Evolutionary conservation across 2,888 invertebrate genomes (phyloP), one percentile per base, ranked within the genome.

Genomic region (Cheilosia impressa): DNA sequence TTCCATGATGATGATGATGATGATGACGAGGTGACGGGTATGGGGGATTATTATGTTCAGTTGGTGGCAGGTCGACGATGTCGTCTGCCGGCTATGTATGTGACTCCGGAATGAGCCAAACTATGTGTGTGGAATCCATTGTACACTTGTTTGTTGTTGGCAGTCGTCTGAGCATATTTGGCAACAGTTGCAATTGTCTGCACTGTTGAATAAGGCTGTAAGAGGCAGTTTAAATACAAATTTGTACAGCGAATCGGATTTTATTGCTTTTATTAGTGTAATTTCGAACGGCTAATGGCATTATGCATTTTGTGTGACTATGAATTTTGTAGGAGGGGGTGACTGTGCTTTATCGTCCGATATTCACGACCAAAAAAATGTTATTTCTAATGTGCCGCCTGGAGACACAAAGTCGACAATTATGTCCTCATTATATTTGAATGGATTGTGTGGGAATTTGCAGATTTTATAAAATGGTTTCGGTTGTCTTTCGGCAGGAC

Each of bases 261-360:
- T 80, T 84, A 84, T 84, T 68, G 55, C 80, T 71, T 76, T 24
- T 55, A 66, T 80, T 77, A 58, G 69, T 69, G 65, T 69, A 79
- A 75, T 84, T 75, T 75, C 65, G 55, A 52, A 71, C 24, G 15
- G 22, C 41, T 52, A 31, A 24, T 57, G 60, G 50, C n/a, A 41
- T 58, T 58, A 66, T 43, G 34, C 10, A 31, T 34, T 19, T 41
- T 41, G 7, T 9, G 24, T 9, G 27, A 6, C 22, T 73, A 10
- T 22, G 31, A 52, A 17, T 60, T 66, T 19, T 52, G 71, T 58
- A 22, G 24, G 24, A 24, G 24, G 0, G 27, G 27, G 5, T 27
- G 27, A 43, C 10, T 6, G 15, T n/a, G 45, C 38, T 38, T 38
- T 13, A 47, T 47, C 17, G 9, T n/a, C n/a, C n/a, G 6, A 15